Evolutionary conservation across 2,888 invertebrate species (phyloP).

Genomic region (Apantesis nais): DNA sequence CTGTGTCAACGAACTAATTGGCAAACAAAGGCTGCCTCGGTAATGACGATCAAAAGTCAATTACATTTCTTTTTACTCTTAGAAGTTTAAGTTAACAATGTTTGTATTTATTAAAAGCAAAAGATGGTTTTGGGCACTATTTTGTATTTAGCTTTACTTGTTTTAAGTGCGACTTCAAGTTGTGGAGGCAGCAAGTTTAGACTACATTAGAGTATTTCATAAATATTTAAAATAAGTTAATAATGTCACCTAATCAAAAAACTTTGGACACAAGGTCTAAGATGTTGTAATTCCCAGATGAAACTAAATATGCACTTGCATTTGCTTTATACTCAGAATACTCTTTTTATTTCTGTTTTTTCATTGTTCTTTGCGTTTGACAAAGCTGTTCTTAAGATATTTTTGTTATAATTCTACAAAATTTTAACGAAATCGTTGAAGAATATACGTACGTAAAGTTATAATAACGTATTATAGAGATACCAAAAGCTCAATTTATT

Average conservation of each 20-base stretch:
- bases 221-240: neutral
- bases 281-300: neutral
- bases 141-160: neutral
- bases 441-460: neutral
- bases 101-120: neutral
- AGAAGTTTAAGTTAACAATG: neutral
- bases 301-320: neutral
- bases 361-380: no score
- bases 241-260: no score
- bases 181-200: neutral
- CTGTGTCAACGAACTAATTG: conserved; percentile 77
- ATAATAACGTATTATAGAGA: neutral
- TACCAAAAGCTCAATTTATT: conserved; percentile 1
- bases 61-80: conserved; percentile 35
- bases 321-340: neutral
- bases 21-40: conserved; percentile 63
- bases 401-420: neutral
- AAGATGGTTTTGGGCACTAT: neutral
- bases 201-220: neutral
- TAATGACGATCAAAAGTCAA: conserved; percentile 34
- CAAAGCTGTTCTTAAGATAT: neutral
- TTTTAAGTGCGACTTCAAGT: neutral
- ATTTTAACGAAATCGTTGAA: neutral
- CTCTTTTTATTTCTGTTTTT: neutral
- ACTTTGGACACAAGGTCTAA: neutral